These are phyloP conservation scores for Agrilus planipennis DNA, from an alignment of 1,140 invertebrate species.

Conservation along the genomic window DNA sequence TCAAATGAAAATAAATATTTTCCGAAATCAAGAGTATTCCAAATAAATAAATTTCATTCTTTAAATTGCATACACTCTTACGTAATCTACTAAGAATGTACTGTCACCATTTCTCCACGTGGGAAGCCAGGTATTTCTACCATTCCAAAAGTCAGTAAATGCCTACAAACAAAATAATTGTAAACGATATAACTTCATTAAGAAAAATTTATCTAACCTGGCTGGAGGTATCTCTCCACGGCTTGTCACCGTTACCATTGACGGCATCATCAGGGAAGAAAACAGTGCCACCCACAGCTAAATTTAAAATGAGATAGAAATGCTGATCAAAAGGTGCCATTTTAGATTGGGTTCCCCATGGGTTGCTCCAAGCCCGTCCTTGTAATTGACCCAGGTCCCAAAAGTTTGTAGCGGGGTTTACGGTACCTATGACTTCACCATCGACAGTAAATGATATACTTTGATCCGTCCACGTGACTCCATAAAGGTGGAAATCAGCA, in stretches of 20 bases:
- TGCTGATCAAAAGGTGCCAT: slow-evolving; percentile 47
- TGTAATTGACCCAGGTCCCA: slow-evolving; percentile 3
- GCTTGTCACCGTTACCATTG: too few relatives aligned
- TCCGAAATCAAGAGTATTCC: too few relatives aligned
- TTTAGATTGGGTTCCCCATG: slow-evolving; percentile 32
- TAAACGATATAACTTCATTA: too few relatives aligned
- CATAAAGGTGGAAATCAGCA: slow-evolving; percentile 36
- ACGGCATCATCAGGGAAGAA: slow-evolving; percentile 48
- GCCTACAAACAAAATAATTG: too few relatives aligned
- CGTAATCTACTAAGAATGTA: slow-evolving; percentile 11
- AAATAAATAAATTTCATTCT: slow-evolving; percentile 11
- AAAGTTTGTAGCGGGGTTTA: slow-evolving; percentile 1
- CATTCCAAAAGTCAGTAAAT: slow-evolving; percentile 12
- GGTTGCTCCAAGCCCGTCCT: slow-evolving; percentile 21
- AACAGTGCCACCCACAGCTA: slow-evolving; percentile 49
- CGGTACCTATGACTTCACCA: neutral
- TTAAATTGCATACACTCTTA: slow-evolving; percentile 28
- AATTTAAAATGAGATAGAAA: slow-evolving; percentile 54
- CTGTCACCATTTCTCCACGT: slow-evolving; percentile 7
- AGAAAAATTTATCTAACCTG: too few relatives aligned
- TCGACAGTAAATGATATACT: slow-evolving; percentile 6
- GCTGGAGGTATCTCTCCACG: too few relatives aligned
- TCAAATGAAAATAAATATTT: too few relatives aligned
- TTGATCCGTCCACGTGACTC: slow-evolving; percentile 1
- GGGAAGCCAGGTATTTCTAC: slow-evolving; percentile 9